Evolutionary conservation across 2,797 vertebrate genomes (phyloP).

Genomic region (Dicrostonyx torquatus): DNA sequence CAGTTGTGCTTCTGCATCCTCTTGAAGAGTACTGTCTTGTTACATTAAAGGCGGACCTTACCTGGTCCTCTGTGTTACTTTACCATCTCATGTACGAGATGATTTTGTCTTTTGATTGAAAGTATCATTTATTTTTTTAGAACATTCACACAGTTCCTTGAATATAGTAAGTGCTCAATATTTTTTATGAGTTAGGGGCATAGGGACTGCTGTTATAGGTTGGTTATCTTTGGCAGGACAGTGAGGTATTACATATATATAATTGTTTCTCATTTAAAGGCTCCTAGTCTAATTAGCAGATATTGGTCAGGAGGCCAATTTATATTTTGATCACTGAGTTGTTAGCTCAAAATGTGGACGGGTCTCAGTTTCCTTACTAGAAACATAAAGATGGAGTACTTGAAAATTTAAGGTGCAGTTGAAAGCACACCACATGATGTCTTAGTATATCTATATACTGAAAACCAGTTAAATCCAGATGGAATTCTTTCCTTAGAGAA

Average conservation of each 20-base stretch:
- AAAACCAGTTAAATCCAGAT: neutral
- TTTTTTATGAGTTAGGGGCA: neutral
- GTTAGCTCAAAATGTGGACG: neutral
- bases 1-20: neutral
- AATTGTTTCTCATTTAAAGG: conserved; percentile 32
- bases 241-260: neutral
- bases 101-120: neutral
- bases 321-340: neutral
- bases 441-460: neutral
- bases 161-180: neutral
- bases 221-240: neutral
- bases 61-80: neutral
- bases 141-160: neutral
- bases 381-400: neutral
- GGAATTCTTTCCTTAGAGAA: conserved; percentile 18
- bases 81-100: neutral
- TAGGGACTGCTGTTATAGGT: neutral
- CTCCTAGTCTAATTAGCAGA: conserved; percentile 27
- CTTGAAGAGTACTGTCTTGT: neutral
- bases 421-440: neutral
- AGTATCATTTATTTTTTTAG: neutral
- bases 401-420: neutral
- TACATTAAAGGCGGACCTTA: neutral
- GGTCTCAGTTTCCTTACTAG: conserved; percentile 3
- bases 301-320: neutral